Base-by-base conservation (phyloP, 2,113 vertebrate genomes). In the Dipodomys spectabilis region DNA sequence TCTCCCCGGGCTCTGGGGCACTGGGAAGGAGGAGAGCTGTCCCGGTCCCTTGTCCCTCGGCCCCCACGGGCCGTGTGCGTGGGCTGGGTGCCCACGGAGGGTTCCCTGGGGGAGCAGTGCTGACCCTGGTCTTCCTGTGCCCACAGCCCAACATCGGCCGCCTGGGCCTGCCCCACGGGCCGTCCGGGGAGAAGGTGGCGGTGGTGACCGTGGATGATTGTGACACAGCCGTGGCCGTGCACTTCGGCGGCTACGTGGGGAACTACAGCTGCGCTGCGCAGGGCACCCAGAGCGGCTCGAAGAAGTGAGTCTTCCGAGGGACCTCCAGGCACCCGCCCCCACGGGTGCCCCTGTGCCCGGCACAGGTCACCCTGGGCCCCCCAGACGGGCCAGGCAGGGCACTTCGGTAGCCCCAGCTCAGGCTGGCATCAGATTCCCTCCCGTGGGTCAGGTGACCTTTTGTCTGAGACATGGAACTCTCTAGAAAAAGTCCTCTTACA, bases 251-350 rank as follows among this genome's bases (percentile, higher is more conserved):
- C 95, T 97, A 98, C 73, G 98, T 99, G 1, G 98, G 99, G 28
- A 99, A 99, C 98, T 99, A 99, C 97, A 99, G 99, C 68, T 99
- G 99, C 0, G 99, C 99, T 0, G 99, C 99, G 25, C 99, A 99
- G 95, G 99, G 99, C 23, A 99, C 99, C 2, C 99, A 99, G 97
- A 99, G 98, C 0, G 99, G 99, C 86, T 99, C 99, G 79, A 99
- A 99, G 95, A 99, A 99, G 99, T 99, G 98, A 98, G 98, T 11
- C 10, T 60, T 49, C 27, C 0, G 0, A 44, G 53, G 16, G 53
- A 2, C 53, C 53, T 39, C 53, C 53, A 16, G 53, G 15, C 53
- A 13, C 15, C 53, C 53, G 53, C 53, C 53, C 15, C 49, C 12
- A 8, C 49, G 49, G 49, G 49, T 11, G 49, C 49, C 49, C 9